A percentile compares a stretch with the other conserved stretches of the same genome.
Evolutionary conservation across 2,888 invertebrate species (phyloP).

Genomic region (Harpagoxenus sublaevis): DNA sequence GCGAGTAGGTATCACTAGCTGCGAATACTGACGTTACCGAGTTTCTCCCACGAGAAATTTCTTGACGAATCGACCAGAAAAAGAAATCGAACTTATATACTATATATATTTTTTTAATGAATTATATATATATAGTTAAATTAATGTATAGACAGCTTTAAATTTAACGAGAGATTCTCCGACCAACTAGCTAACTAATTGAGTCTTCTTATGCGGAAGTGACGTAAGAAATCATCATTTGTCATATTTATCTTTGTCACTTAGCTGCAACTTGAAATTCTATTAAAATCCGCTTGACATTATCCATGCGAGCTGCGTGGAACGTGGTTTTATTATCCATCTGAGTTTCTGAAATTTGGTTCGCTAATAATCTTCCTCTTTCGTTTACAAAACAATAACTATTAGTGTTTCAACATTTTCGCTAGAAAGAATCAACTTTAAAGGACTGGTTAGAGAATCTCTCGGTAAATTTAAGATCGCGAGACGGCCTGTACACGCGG

Average conservation of each 20-base stretch:
- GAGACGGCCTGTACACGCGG: slow-evolving; percentile 37
- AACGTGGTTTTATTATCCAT: background rate
- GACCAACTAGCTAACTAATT: background rate
- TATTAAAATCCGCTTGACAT: background rate
- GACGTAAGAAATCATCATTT: background rate
- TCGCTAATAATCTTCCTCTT: background rate
- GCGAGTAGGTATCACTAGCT: background rate
- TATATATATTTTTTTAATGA: no score
- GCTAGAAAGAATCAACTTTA: background rate
- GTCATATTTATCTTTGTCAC: background rate
- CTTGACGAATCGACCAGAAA: background rate
- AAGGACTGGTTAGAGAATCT: background rate
- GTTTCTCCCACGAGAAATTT: slow-evolving; percentile 29
- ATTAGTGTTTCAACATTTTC: background rate
- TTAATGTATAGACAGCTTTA: no score
- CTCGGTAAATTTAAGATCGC: slow-evolving; percentile 12
- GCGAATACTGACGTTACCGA: background rate
- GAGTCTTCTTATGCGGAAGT: background rate
- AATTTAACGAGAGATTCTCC: slow-evolving; percentile 7
- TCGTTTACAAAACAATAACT: background rate
- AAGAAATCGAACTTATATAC: slow-evolving; percentile 1
- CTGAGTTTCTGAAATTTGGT: background rate
- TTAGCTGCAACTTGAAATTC: background rate
- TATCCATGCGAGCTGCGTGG: background rate
- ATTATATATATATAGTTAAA: no score